These are phyloP conservation scores for Castor canadensis DNA, from an alignment of 2,113 vertebrate genomes.

Conservation along the genomic window DNA sequence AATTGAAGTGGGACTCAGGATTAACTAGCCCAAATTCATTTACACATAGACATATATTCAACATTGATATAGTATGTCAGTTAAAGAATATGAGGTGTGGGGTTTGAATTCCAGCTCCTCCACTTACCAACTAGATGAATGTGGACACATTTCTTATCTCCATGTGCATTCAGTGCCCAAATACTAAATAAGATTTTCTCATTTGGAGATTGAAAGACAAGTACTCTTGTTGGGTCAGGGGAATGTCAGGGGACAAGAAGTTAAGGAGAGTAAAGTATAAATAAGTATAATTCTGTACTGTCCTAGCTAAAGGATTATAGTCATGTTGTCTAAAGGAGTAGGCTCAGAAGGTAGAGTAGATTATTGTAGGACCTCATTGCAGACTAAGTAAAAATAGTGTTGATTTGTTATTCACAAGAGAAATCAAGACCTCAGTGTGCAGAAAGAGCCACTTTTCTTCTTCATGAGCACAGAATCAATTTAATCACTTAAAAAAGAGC, in stretches of 20 bases:
- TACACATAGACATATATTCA: neutral
- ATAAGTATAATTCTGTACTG: neutral
- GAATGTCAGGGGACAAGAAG: neutral
- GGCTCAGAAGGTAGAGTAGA: neutral
- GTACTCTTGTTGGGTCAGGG: neutral
- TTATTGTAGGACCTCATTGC: neutral
- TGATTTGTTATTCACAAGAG: neutral
- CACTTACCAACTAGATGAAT: neutral
- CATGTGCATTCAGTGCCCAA: neutral
- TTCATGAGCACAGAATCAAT: neutral
- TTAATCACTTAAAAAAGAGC: neutral
- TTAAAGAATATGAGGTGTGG: neutral
- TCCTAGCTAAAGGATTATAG: neutral
- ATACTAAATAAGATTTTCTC: neutral
- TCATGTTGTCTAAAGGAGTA: neutral
- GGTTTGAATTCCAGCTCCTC: neutral
- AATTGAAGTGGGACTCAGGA: neutral
- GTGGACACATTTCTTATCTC: neutral
- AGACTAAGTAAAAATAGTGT: neutral
- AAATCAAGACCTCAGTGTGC: neutral
- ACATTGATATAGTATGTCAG: rapidly evolving
- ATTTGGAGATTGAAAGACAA: neutral
- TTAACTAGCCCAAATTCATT: neutral
- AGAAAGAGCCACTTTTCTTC: neutral
- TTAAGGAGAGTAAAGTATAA: neutral